Conservation (phyloP, 2,888 invertebrate species). For the Ptychoptera albimana region DNA sequence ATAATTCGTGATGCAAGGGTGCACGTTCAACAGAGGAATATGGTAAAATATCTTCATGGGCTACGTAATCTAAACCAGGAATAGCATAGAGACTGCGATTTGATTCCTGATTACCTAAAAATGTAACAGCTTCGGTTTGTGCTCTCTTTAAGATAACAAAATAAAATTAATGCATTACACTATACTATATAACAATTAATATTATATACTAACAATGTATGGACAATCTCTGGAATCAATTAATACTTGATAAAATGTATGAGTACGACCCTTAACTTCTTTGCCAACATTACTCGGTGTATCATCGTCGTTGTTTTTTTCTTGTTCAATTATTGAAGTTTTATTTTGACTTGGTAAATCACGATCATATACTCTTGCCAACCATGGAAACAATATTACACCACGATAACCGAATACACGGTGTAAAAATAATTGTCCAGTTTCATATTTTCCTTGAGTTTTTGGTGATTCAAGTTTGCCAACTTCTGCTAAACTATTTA, state of each 20-base stretch:
- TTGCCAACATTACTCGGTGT: constrained; percentile 34
- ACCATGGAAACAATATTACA: constrained; percentile 92
- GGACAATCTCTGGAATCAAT: constrained; percentile 96
- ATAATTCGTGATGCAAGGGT: constrained; percentile 88
- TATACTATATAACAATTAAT: background rate
- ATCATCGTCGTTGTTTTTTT: background rate
- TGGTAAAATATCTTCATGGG: constrained; percentile 94
- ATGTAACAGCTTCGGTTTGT: constrained; percentile 96
- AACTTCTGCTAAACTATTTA: constrained; percentile 74
- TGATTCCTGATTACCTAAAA: constrained; percentile 90
- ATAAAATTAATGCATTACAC: background rate
- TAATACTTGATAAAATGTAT: constrained; percentile 94
- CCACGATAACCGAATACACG: constrained; percentile 95
- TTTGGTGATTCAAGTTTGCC: constrained; percentile 81
- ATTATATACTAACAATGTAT: constrained; percentile 61
- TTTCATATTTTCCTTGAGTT: constrained; percentile 77
- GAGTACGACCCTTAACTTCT: constrained; percentile 79
- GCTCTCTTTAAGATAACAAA: constrained; percentile 43
- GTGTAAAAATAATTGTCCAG: constrained; percentile 91
- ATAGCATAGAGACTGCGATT: constrained; percentile 90
- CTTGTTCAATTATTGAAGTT: constrained; percentile 23
- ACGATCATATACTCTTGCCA: constrained; percentile 87
- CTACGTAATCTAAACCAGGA: constrained; percentile 94
- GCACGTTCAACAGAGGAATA: constrained; percentile 76
- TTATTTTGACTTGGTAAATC: constrained; percentile 61